Conservation (phyloP, 2,888 invertebrate species). For the Phlogophora meticulosa region DNA sequence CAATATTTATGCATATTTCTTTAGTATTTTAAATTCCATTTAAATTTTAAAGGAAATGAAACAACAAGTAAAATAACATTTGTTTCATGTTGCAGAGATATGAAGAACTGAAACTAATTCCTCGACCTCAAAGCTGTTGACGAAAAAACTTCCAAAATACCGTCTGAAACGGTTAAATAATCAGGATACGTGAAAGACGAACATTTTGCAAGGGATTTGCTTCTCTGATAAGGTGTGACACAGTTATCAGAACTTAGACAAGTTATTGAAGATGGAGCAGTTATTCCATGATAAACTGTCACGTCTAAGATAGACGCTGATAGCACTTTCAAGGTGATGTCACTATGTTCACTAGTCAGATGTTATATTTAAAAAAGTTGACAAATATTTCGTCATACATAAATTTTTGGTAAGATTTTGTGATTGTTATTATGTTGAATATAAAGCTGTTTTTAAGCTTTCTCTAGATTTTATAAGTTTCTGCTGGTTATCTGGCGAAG, state of each 20-base stretch:
- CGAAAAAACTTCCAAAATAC: background rate
- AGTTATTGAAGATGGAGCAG: constrained; percentile 62
- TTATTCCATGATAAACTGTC: constrained; percentile 75
- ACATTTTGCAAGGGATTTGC: constrained; percentile 52
- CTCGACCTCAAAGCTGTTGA: constrained; percentile 3
- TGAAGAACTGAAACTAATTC: constrained; percentile 23
- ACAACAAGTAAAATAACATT: background rate
- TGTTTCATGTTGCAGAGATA: constrained; percentile 8
- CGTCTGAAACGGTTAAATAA: constrained; percentile 18
- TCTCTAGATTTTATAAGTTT: background rate
- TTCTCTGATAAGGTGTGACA: constrained; percentile 57
- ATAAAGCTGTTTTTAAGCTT: background rate
- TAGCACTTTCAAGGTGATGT: constrained; percentile 68
- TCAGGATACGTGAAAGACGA: constrained; percentile 30
- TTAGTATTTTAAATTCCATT: background rate
- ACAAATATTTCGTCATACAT: constrained; percentile 37
- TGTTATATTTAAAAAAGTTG: constrained; percentile 29
- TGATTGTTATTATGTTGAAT: too few relatives aligned
- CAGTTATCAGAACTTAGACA: constrained; percentile 58
- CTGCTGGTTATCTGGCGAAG: background rate
- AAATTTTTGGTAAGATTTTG: background rate
- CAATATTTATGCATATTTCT: background rate
- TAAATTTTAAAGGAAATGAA: background rate
- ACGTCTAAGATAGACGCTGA: constrained; percentile 70
- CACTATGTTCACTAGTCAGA: constrained; percentile 47